Evolutionary conservation across 2,888 invertebrate species (phyloP).

Genomic region (Lithophane ornitopus): DNA sequence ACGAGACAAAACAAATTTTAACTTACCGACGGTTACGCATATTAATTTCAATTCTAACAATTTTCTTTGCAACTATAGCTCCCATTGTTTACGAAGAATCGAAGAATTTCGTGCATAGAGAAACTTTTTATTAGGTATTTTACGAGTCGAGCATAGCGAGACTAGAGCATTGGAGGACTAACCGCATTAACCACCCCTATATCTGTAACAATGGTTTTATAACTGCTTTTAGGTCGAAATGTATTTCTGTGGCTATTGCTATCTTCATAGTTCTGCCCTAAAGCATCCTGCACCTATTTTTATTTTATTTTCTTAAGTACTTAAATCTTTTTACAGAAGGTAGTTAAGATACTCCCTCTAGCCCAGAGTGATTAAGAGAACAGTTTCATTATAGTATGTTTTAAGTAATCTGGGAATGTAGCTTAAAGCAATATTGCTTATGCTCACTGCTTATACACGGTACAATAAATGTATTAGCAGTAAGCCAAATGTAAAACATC

Average conservation of each 20-base stretch:
- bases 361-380: background rate
- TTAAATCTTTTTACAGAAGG: conserved; percentile 9
- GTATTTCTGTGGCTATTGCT: background rate
- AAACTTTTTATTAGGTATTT: no score
- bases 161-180: no score
- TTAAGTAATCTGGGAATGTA: background rate
- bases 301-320: conserved; percentile 8
- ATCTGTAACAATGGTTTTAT: background rate
- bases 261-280: background rate
- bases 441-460: no score
- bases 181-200: background rate
- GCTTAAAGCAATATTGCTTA: background rate
- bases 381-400: background rate
- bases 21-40: no score
- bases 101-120: no score
- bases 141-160: no score
- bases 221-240: background rate
- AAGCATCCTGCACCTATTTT: background rate
- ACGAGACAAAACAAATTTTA: no score
- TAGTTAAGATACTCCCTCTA: conserved; percentile 20
- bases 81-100: no score
- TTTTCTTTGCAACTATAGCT: no score
- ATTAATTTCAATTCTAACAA: no score
- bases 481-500: background rate
- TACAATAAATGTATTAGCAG: background rate